Base-by-base conservation (phyloP, 2,888 invertebrate genomes). In the Ceratothoa steindachneri region DNA sequence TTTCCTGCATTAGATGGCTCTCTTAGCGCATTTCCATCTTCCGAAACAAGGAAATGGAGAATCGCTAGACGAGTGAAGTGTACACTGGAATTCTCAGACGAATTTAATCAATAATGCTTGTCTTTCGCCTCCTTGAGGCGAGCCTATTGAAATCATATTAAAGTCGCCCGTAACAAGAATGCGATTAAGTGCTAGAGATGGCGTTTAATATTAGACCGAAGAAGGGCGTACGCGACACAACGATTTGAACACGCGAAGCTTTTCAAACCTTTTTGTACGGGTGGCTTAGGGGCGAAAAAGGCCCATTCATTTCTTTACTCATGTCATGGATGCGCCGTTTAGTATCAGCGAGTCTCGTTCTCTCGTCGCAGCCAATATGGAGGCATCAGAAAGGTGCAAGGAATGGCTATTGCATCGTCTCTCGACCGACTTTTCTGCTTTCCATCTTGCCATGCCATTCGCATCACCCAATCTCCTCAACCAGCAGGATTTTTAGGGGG, bases 121-220 rank as follows among this genome's bases (percentile, higher is more conserved):
- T 75, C 75, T 75, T 75, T 75, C 71, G 75, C 69, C 66, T 72
- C 75, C 69, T 75, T 68, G 72, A 64, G 70, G 75, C 68, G 53
- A 64, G 75, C 72, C 75, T 75, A 75, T 75, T 75, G 75, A 72
- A 75, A 75, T 75, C 75, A 75, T 75, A 75, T 75, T 75, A 75
- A 75, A 75, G 75, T 75, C 75, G 75, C 68, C 75, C 75, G 75
- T 75, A 75, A 75, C 75, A 75, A 72, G 75, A 75, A 75, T 75
- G 75, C 75, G 75, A 75, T 75, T 75, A 75, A 75, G 75, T 75
- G 75, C 75, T 72, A 72, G 72, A 75, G 75, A 75, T 75, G 75
- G 75, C 72, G 75, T 75, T 75, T 75, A 75, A 75, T 75, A 75
- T 75, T 72, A 72, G 69, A 72, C 30, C 67, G 52, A 24, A 3